Evolutionary conservation across 2,797 vertebrate genomes (phyloP).

Genomic region (Perodicticus potto): DNA sequence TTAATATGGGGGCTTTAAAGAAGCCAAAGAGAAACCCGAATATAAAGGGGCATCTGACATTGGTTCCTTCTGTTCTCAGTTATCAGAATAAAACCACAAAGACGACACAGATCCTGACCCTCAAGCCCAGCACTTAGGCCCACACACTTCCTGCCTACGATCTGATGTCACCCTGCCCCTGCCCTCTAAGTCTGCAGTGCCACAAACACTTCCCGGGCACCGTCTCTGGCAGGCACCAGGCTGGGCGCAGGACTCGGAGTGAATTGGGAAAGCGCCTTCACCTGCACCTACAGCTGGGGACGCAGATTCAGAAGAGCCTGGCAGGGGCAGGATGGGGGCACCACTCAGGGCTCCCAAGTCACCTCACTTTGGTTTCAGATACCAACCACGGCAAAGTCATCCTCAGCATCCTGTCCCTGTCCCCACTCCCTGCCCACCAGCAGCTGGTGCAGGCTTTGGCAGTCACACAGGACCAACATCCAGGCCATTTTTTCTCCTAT

Average conservation of each 20-base stretch:
- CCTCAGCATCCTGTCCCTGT: not conserved
- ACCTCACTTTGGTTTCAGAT: not conserved
- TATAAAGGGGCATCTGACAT: not conserved
- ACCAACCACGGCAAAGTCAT: not conserved
- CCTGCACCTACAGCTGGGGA: not conserved
- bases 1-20: not conserved
- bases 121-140: fast-evolving
- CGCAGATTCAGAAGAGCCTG: not conserved
- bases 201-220: not conserved
- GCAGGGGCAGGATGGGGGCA: not conserved
- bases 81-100: not conserved
- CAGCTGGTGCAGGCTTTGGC: not conserved
- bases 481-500: constrained; percentile 23
- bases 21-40: not conserved
- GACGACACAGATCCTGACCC: fast-evolving
- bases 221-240: not conserved
- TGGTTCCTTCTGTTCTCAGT: not conserved
- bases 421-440: not conserved
- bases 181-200: not conserved
- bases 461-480: not conserved
- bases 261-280: not conserved
- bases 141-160: fast-evolving
- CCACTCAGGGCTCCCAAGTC: not conserved
- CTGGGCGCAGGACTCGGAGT: too few relatives aligned
- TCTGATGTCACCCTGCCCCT: not conserved